Evolutionary conservation across 2,113 vertebrate species (phyloP).

Genomic region (Phalacrocorax carbo): DNA sequence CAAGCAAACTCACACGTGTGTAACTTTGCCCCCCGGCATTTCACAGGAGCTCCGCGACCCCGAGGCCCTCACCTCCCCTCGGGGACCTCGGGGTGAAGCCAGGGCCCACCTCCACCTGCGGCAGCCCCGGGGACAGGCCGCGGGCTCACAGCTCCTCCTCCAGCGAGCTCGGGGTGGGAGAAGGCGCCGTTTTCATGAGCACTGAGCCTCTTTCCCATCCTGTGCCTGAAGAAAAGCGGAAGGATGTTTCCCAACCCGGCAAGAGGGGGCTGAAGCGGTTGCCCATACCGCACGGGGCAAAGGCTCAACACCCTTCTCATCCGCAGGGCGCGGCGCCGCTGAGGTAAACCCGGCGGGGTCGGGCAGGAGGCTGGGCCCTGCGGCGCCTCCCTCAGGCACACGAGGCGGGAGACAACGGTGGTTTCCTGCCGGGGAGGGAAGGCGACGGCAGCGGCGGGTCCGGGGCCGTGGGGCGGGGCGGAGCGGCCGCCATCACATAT

Average conservation of each 20-base stretch:
- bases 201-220: not conserved
- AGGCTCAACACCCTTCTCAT: not conserved
- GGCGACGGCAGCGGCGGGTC: not conserved
- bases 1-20: accelerated
- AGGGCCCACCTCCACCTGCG: not conserved
- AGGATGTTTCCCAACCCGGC: not conserved
- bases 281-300: not conserved
- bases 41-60: not conserved
- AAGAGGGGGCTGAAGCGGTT: not conserved
- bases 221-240: not conserved
- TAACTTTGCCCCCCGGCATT: not conserved
- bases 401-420: not conserved
- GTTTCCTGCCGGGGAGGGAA: not conserved
- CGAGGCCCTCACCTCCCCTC: not conserved
- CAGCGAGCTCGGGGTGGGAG: not conserved
- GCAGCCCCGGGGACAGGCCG: not conserved
- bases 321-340: not conserved
- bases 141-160: not conserved
- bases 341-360: not conserved
- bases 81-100: not conserved
- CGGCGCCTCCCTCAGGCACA: not conserved
- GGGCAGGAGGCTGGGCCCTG: not conserved
- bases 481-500: not conserved
- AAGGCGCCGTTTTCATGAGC: not conserved
- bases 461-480: not conserved